Percentiles rank a stretch among this genome's conserved stretches.
Conservation (phyloP, 2,113 vertebrate species). For the Lampris incognitus region DNA sequence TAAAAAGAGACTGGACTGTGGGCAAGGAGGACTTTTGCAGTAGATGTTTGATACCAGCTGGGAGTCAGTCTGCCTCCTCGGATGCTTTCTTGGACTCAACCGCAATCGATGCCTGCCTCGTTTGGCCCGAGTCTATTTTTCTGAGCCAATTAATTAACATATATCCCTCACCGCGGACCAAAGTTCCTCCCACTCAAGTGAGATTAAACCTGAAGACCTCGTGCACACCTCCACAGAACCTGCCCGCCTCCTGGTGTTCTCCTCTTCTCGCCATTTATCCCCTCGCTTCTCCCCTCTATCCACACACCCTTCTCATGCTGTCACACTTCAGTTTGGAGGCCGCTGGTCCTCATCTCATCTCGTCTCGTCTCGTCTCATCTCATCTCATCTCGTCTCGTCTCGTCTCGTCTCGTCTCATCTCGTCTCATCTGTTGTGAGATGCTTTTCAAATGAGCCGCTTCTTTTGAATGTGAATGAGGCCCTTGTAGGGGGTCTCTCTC, state of each 20-base stretch:
- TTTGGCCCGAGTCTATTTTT: background rate
- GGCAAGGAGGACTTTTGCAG: background rate
- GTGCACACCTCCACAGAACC: background rate
- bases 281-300: constrained; percentile 6
- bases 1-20: no score
- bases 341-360: background rate
- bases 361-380: constrained; percentile 21
- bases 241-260: background rate
- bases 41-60: background rate
- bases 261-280: no score
- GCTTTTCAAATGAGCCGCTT: constrained; percentile 46
- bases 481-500: constrained; percentile 24
- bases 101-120: background rate
- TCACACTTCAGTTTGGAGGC: no score
- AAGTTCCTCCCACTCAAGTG: constrained; percentile 5
- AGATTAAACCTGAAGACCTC: constrained; percentile 12
- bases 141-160: constrained; percentile 20
- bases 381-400: constrained; percentile 41
- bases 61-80: background rate
- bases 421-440: constrained; percentile 54
- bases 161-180: background rate
- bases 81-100: background rate
- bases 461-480: constrained; percentile 70
- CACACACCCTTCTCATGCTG: background rate
- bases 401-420: constrained; percentile 40